Evolutionary conservation across 2,113 vertebrate genomes (phyloP), one percentile per base, ranked within the genome.

Genomic region (Reinhardtius hippoglossoides): DNA sequence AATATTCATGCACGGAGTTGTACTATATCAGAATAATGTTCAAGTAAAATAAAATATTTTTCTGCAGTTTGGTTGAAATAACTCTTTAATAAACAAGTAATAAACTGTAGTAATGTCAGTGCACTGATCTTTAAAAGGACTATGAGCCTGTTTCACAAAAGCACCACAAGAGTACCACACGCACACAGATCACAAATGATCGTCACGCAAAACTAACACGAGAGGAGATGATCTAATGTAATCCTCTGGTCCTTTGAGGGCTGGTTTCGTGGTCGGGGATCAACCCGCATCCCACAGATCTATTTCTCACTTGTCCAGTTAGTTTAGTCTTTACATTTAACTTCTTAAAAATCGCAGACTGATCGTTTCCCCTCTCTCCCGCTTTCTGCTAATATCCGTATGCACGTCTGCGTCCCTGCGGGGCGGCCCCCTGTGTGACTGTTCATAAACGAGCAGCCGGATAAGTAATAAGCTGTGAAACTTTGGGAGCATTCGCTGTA

Each of bases 401-500:
- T 62, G 48, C 37, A 31, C 31, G 65, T 54, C 31, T 23, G 20
- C 5, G 37, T 77, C 70, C 77, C 74, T 23, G 62, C 52, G 65
- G 74, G 56, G 12, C 15, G 68, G 35, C 31, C 50, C 44, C n/a
- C n/a, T n/a, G 31, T 62, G 23, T 67, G 80, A 57, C 83, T 68
- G 69, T 23, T 72, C 72, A 66, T 70, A 84, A 87, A 88, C 87
- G 71, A 86, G 81, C 79, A 83, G 74, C 56, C 55, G 10, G 67
- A 84, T 82, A 61, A 81, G 72, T 87, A 85, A 91, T 88, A 86
- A 83, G 86, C 85, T 83, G 83, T 81, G 83, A 86, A 88, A 88
- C 86, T 81, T 83, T 74, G 84, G 87, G 87, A 87, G 67, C 40
- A 5, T 61, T 74, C 72, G 46, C 82, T 83, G 67, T 70, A 63